Percentiles rank a stretch among this genome's conserved stretches.
These are phyloP conservation scores for Amphibalanus amphitrite DNA, from an alignment of 1,140 invertebrate species.

Conservation along the genomic window DNA sequence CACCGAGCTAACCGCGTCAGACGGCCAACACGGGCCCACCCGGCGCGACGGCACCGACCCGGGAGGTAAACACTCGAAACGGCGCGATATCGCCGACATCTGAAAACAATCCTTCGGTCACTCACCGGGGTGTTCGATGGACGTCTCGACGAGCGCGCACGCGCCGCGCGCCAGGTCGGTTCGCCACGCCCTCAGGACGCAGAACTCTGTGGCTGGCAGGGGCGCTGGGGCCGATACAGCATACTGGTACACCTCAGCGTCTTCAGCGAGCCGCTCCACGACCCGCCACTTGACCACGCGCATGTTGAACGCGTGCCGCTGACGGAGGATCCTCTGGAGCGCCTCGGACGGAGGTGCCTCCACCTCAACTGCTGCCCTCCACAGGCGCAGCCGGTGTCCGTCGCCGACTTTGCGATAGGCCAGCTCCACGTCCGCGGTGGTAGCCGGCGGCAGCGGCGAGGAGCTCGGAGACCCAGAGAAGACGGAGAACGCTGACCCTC, in stretches of 20 bases:
- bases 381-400: slow-evolving; percentile 70
- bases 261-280: slow-evolving; percentile 55
- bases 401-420: slow-evolving; percentile 80
- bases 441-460: too few species aligned
- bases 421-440: slow-evolving; percentile 49
- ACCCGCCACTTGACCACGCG: slow-evolving; percentile 63
- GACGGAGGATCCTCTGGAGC: slow-evolving; percentile 41
- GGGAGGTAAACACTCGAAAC: too few species aligned
- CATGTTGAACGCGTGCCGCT: slow-evolving; percentile 72
- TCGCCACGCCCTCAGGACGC: slow-evolving; percentile 47
- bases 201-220: neutral
- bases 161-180: slow-evolving; percentile 62
- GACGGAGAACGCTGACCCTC: too few species aligned
- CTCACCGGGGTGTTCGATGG: slow-evolving; percentile 47
- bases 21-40: too few species aligned
- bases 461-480: too few species aligned
- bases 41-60: too few species aligned
- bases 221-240: too few species aligned
- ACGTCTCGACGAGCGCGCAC: slow-evolving; percentile 73
- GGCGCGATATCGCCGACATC: too few species aligned
- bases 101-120: neutral
- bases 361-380: slow-evolving; percentile 71
- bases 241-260: slow-evolving; percentile 79
- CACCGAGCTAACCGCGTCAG: too few species aligned
- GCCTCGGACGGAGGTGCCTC: slow-evolving; percentile 74